phyloP scores from a whole-genome alignment of 2,113 vertebrate species.

The Paraplagusia blochii region DNA sequence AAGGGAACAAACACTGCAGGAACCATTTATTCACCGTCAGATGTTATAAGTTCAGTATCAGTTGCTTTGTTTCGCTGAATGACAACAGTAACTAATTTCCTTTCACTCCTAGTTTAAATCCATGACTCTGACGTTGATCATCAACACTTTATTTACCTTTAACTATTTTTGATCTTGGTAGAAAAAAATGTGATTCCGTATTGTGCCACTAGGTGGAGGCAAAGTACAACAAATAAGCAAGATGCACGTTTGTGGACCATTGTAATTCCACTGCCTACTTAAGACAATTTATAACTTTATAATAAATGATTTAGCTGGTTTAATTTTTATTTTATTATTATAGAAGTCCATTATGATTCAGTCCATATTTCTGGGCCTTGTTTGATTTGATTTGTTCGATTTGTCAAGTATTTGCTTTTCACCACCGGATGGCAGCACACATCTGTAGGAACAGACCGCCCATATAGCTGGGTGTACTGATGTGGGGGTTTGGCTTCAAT shows the following conservation, averaged over 20 bases:
- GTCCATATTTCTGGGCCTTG: slow-evolving; percentile 51
- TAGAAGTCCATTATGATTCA: too few relatives aligned
- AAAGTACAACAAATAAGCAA: too few relatives aligned
- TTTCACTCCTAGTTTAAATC: background rate
- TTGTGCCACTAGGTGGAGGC: too few relatives aligned
- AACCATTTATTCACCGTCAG: background rate
- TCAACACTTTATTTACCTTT: too few relatives aligned
- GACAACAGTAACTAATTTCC: slow-evolving; percentile 1
- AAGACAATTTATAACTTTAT: too few relatives aligned
- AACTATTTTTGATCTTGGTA: too few relatives aligned
- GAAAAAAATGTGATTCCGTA: too few relatives aligned
- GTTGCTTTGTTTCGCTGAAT: background rate
- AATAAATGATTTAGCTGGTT: too few relatives aligned
- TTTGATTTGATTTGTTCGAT: background rate
- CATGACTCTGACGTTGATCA: too few relatives aligned
- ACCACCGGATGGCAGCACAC: slow-evolving; percentile 70
- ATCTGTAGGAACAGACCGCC: slow-evolving; percentile 30
- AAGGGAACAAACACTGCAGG: background rate
- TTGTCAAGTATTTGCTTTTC: background rate
- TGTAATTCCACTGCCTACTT: too few relatives aligned
- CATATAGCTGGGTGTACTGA: slow-evolving; percentile 14
- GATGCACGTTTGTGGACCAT: too few relatives aligned
- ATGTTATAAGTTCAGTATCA: background rate
- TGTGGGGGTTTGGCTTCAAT: background rate
- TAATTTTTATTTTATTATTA: too few relatives aligned